Base-by-base conservation (phyloP, 2,888 invertebrate genomes). In the Coelinius sp. region DNA sequence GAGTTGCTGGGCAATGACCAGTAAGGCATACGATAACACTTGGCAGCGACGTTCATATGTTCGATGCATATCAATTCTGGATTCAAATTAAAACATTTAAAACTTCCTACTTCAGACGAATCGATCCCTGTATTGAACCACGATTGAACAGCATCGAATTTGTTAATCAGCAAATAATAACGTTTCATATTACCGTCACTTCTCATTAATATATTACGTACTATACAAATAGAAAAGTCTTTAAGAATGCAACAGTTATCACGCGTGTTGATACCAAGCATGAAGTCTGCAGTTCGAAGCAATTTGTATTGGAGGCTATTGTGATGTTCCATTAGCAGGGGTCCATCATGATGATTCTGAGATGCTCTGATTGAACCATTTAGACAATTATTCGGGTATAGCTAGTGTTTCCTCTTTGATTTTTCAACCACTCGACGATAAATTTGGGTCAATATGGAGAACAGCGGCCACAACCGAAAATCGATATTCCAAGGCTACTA, bases 181-280 rank as follows among this genome's bases (percentile, higher is more conserved):
- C 7, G 14, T 7, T 17, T 46, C 14, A 17, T 4, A 2, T 17
- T 17, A 46, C 17, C 44, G 4, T 46, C 14, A 14, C 17, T 5
- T 5, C 17, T 46, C 17, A 14, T 46, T 46, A 46, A 5, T 14
- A 46, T 46, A 46, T 46, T 46, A 4, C 17, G 44, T 7, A 46
- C 4, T 2, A 46, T n/a, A 46, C 44, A 46, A 52, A 52, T 52
- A 12, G 22, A 22, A 20, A 1, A 2, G 24, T 24, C 52, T 24
- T 24, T 22, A 22, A 7, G 52, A 52, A 52, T 52, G 24, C 52
- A 52, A 52, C 52, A 52, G 24, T 52, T 52, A 52, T 52, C 24
- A 8, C 12, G 52, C 22, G 24, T 7, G 22, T 52, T 22, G 52
- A 52, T 52, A 52, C 52, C 52, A 8, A 52, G 24, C 10, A 3